Conservation (phyloP, 2,888 invertebrate genomes). For the Coelopa pilipes region DNA sequence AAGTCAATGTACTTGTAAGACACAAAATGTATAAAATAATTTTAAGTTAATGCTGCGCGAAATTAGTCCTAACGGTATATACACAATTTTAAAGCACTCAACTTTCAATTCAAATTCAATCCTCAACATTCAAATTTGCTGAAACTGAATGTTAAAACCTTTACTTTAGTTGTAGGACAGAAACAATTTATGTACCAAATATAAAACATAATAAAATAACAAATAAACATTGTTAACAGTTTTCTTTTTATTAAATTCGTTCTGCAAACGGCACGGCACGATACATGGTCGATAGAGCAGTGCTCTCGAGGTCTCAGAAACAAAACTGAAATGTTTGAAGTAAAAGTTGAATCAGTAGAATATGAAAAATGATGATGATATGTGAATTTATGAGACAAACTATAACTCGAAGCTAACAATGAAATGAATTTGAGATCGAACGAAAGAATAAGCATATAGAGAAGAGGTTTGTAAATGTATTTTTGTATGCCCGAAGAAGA, state of each 20-base stretch:
- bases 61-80: too few species aligned
- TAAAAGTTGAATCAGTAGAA: too few species aligned
- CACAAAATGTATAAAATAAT: slow-evolving; percentile 33
- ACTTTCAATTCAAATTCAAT: too few species aligned
- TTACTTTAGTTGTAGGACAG: slow-evolving; percentile 37
- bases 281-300: slow-evolving; percentile 7
- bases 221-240: slow-evolving; percentile 9
- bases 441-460: background rate
- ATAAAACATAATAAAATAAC: slow-evolving; percentile 55
- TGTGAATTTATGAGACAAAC: slow-evolving; percentile 4
- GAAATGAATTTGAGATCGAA: too few species aligned
- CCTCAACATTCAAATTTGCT: slow-evolving; percentile 27
- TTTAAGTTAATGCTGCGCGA: slow-evolving; percentile 24
- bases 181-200: slow-evolving; percentile 61
- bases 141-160: background rate
- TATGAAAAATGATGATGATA: background rate
- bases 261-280: background rate
- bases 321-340: too few species aligned
- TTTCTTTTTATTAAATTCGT: slow-evolving; percentile 15
- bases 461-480: background rate
- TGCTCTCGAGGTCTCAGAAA: background rate
- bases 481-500: slow-evolving; percentile 1
- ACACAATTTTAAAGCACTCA: too few species aligned
- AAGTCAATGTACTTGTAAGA: background rate
- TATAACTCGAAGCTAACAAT: background rate